Base-by-base conservation (phyloP, 2,797 vertebrate genomes). In the Austrolebias charrua region DNA sequence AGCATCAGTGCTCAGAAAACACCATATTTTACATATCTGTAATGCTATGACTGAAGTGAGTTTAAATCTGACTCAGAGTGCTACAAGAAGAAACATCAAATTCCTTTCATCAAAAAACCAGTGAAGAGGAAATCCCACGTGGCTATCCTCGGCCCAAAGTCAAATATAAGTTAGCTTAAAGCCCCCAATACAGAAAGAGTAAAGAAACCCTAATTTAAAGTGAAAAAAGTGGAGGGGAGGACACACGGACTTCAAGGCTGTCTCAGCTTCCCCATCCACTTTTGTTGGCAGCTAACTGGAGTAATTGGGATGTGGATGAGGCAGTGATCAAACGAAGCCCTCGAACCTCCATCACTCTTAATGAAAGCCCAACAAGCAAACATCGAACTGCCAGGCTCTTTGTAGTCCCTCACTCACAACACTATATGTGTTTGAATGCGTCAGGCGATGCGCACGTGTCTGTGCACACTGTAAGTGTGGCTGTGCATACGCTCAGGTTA, bases 231-330 rank as follows among this genome's bases (percentile, higher is more conserved):
- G 33, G 2, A 48, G 55, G 64, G 65, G 24, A 19, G 72, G 65
- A 50, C 14, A 3, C 46, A 7, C 3, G 66, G 67, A 82, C 76
- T 72, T 88, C 76, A 81, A 78, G 76, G 73, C 67, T 18, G 48
- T 61, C 63, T 77, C 6, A 2, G 51, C 66, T 71, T 67, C 31
- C 24, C 18, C 40, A 16, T 59, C 73, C 68, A 58, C 35, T 72
- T 72, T n/a, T 4, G 55, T 60, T 74, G 79, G 73, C 81, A 76
- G 79, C 71, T 76, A 81, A 79, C 71, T 43, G 46, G 7, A 71
- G 74, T 88, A 84, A 88, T 84, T 88, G 84, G 83, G 69, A 74
- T 43, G 57, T 61, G 76, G 70, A 73, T 83, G 18, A 81, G 78
- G 74, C 63, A 12, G 70, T 69, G 76, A 87, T 87, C 82, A 89